phyloP scores from a whole-genome alignment of 2,888 invertebrate genomes.

The Leptopilina syphax region DNA sequence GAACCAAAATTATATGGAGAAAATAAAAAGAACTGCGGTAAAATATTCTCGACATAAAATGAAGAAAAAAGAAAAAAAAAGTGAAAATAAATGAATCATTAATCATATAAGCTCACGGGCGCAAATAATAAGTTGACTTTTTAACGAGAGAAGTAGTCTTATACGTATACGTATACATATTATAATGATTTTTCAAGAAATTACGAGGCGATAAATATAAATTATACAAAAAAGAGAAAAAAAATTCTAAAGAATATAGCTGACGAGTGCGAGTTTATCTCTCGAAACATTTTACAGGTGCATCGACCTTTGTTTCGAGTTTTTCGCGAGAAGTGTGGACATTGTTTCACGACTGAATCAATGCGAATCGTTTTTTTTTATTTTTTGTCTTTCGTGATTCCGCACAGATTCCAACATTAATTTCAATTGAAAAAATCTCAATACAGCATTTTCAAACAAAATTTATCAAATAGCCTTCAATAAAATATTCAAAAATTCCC shows the following conservation, averaged over 20 bases:
- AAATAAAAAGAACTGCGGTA: no score
- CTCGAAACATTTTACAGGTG: slow-evolving; percentile 36
- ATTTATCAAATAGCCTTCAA: background rate
- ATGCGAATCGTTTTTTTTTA: background rate
- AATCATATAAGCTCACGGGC: background rate
- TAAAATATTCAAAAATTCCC: no score
- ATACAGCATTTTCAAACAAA: background rate
- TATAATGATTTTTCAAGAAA: slow-evolving; percentile 13
- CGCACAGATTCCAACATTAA: background rate
- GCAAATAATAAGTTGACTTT: background rate
- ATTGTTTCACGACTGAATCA: slow-evolving; percentile 27
- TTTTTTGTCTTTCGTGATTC: background rate
- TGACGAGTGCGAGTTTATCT: slow-evolving; percentile 29
- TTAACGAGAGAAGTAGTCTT: slow-evolving; percentile 14
- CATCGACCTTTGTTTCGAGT: slow-evolving; percentile 26
- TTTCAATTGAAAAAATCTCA: slow-evolving; percentile 9
- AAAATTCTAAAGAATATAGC: background rate
- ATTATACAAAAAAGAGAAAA: background rate
- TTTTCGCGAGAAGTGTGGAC: slow-evolving; percentile 23
- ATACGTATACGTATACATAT: background rate
- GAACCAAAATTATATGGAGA: no score
- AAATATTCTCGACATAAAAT: background rate
- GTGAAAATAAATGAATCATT: background rate
- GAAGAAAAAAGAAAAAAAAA: background rate
- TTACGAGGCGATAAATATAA: slow-evolving; percentile 25